These are phyloP conservation scores for Calidris pugnax DNA, from an alignment of 2,113 vertebrate species.

Conservation along the genomic window DNA sequence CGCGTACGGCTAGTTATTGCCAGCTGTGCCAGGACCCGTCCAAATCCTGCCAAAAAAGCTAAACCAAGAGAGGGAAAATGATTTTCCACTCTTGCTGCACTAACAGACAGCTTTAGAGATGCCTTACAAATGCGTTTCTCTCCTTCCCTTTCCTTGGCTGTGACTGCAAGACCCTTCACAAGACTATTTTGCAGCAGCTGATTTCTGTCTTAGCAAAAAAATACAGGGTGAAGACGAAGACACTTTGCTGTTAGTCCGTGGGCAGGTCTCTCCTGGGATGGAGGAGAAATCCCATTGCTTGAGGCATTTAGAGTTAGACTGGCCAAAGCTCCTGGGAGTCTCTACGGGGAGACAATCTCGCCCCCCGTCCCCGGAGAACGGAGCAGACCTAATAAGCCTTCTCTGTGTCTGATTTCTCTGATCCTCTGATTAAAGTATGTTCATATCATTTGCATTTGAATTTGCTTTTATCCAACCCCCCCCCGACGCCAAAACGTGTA, in stretches of 20 bases:
- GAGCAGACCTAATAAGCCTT: slow-evolving; percentile 14
- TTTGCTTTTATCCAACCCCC: slow-evolving; percentile 52
- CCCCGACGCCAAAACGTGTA: background rate
- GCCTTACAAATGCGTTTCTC: background rate
- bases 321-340: slow-evolving; percentile 48
- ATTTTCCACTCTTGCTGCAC: background rate
- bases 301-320: slow-evolving; percentile 26
- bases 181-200: background rate
- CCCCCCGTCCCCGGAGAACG: background rate
- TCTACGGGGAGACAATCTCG: background rate
- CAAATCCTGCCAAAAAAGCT: background rate
- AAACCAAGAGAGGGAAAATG: background rate
- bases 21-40: background rate
- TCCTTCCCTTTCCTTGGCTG: background rate
- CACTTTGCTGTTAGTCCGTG: background rate
- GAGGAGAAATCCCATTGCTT: slow-evolving; percentile 23
- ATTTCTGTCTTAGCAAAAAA: background rate
- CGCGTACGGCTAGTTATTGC: rapidly evolving
- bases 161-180: background rate
- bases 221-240: background rate
- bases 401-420: slow-evolving; percentile 33
- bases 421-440: slow-evolving; percentile 63
- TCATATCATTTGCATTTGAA: slow-evolving; percentile 67
- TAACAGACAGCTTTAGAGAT: background rate
- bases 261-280: background rate